phyloP scores from a whole-genome alignment of 2,113 vertebrate species.

The Aviceda subcristata region DNA sequence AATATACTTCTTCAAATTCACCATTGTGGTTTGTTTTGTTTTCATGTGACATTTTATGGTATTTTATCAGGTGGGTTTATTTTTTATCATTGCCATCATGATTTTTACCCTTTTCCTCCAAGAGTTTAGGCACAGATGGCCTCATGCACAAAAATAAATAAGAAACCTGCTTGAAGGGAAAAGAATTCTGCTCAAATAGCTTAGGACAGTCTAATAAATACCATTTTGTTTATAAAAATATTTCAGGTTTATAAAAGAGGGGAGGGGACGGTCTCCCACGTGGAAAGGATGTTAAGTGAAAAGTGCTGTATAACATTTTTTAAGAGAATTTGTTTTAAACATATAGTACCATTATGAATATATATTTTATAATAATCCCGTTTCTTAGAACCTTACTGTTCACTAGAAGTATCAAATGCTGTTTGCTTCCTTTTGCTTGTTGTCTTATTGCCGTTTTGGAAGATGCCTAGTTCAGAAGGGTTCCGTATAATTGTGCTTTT shows the following conservation, averaged over 20 bases:
- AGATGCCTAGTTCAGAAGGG: conserved; percentile 87
- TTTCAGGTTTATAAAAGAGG: conserved; percentile 72
- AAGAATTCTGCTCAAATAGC: conserved; percentile 68
- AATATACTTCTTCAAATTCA: conserved; percentile 59
- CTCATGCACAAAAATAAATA: conserved; percentile 69
- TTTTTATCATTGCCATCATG: not conserved
- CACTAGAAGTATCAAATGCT: conserved; percentile 23
- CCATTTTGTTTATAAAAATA: conserved; percentile 77
- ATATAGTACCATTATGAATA: conserved; percentile 68
- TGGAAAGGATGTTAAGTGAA: conserved; percentile 63
- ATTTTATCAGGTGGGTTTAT: conserved; percentile 39
- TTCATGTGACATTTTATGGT: conserved; percentile 44
- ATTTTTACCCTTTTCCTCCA: conserved; percentile 55
- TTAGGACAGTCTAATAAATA: conserved; percentile 72
- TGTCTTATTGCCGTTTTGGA: conserved; percentile 45
- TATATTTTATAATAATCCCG: conserved; percentile 58
- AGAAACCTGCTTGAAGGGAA: conserved; percentile 70
- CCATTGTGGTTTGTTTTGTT: conserved; percentile 13
- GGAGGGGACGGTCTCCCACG: conserved; percentile 31
- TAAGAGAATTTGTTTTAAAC: conserved; percentile 60
- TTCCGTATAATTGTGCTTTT: conserved; percentile 97
- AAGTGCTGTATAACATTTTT: conserved; percentile 54
- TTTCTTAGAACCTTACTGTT: conserved; percentile 8
- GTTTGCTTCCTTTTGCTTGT: not conserved
- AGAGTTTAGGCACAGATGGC: conserved; percentile 65